Conservation (phyloP, 2,113 vertebrate species). For the Rhinichthys klamathensis region DNA sequence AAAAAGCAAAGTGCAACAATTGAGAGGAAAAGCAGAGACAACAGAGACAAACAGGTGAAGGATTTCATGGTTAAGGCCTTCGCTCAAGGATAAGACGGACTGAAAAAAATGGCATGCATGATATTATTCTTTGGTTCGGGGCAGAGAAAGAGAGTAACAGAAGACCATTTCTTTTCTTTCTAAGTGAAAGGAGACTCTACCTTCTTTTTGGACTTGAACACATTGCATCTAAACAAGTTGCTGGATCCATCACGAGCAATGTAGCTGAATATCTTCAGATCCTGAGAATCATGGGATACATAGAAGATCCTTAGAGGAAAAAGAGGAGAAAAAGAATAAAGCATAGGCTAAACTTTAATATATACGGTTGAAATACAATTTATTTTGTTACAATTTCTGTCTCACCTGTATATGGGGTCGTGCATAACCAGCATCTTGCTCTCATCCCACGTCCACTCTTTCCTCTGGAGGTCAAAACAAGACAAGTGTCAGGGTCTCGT, state of each 20-base stretch:
- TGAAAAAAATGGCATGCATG: neutral
- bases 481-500: neutral
- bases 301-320: constrained; percentile 83
- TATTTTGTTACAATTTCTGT: neutral
- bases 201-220: constrained; percentile 91
- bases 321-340: neutral
- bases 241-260: constrained; percentile 82
- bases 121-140: neutral
- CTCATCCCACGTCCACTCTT: constrained; percentile 86
- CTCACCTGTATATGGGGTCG: constrained; percentile 83
- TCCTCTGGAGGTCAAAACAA: constrained; percentile 73
- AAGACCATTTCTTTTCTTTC: neutral
- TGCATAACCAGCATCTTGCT: constrained; percentile 86
- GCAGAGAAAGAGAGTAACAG: neutral
- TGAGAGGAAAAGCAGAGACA: neutral
- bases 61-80: neutral
- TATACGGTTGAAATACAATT: neutral
- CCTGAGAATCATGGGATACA: constrained; percentile 83
- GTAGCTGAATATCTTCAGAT: constrained; percentile 88
- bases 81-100: neutral
- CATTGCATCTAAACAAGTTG: constrained; percentile 85
- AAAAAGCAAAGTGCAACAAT: neutral
- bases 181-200: constrained; percentile 55
- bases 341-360: neutral
- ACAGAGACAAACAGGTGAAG: neutral